Conservation (phyloP, 2,113 vertebrate species). For the Urocolius indicus region DNA sequence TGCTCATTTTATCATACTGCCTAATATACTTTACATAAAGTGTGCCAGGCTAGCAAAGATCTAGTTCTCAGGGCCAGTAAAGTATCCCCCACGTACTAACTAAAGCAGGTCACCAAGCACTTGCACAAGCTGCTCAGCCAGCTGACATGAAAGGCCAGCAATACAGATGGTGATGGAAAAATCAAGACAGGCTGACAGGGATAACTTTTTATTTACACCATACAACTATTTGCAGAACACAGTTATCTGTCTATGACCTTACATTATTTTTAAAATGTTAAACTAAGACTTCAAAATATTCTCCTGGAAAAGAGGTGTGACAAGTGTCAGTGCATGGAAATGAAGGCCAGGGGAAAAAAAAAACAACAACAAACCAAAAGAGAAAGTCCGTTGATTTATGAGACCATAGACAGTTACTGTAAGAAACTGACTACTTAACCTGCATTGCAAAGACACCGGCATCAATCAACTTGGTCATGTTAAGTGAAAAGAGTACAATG, state of each 20-base stretch:
- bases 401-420: neutral
- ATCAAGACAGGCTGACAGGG: neutral
- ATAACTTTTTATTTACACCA: neutral
- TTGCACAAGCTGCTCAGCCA: neutral
- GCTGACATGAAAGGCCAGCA: neutral
- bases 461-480: neutral
- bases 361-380: neutral
- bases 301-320: neutral
- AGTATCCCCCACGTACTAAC: neutral
- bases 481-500: neutral
- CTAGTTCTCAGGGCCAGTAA: neutral
- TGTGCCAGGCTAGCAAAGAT: neutral
- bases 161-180: neutral
- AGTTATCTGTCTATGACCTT: neutral
- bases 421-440: neutral
- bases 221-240: neutral
- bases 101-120: neutral
- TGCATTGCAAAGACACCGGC: constrained; percentile 15
- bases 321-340: neutral
- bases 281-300: neutral
- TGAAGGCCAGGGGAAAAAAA: neutral
- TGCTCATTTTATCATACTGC: neutral
- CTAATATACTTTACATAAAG: neutral
- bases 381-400: neutral
- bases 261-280: neutral